Conservation (phyloP, 2,888 invertebrate species). For the Calliphora vomitoria region DNA sequence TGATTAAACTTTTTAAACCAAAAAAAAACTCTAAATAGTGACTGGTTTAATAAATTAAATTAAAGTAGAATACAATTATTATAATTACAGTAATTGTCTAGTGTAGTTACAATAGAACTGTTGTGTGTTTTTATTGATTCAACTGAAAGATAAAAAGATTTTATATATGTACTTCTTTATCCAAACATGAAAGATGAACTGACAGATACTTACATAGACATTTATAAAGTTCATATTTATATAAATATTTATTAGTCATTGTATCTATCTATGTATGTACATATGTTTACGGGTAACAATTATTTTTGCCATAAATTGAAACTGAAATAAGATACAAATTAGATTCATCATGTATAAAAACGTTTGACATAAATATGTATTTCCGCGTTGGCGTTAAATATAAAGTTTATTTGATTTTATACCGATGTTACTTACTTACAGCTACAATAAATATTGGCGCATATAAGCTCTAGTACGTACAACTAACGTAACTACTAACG, state of each 20-base stretch:
- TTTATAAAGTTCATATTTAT: neutral
- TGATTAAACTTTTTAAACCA: neutral
- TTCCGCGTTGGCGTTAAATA: slow-evolving; percentile 72
- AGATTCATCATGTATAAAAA: slow-evolving; percentile 22
- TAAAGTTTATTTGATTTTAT: slow-evolving; percentile 55
- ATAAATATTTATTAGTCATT: slow-evolving; percentile 13
- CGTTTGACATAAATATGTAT: slow-evolving; percentile 47
- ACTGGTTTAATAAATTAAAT: neutral
- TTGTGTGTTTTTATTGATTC: neutral
- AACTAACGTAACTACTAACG: neutral
- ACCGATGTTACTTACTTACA: slow-evolving; percentile 8
- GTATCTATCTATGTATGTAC: neutral
- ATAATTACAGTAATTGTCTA: slow-evolving; percentile 8
- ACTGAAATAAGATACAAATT: slow-evolving; percentile 23
- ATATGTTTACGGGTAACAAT: neutral
- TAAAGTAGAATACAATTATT: neutral
- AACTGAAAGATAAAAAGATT: slow-evolving; percentile 17
- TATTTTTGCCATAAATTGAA: slow-evolving; percentile 10
- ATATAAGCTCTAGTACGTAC: neutral
- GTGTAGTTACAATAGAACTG: neutral
- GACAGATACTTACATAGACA: neutral
- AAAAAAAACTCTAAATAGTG: neutral
- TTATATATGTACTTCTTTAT: neutral
- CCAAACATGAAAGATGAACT: neutral
- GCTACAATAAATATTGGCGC: neutral